Conservation (phyloP, 2,888 invertebrate genomes). For the Tupiocoris notatus region DNA sequence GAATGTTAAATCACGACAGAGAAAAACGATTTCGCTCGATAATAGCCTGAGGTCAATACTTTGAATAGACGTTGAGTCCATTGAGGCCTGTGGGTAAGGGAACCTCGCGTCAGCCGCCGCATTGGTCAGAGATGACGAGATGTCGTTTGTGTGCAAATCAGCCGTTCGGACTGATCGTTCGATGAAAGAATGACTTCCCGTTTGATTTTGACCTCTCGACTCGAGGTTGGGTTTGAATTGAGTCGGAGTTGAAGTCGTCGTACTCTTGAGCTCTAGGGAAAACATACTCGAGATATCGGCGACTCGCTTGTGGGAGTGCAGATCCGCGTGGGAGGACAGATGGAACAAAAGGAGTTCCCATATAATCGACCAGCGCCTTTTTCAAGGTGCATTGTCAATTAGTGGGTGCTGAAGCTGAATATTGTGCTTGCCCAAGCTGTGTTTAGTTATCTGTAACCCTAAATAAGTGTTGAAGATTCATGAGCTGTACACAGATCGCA, state of each 20-base stretch:
- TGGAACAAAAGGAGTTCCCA: conserved; percentile 16
- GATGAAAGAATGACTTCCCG: conserved; percentile 27
- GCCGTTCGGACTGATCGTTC: conserved; percentile 1
- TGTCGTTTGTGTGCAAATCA: conserved; percentile 31
- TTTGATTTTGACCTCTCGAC: conserved; percentile 8
- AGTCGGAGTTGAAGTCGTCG: neutral
- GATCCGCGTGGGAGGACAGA: conserved; percentile 15
- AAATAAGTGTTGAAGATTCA: too few species aligned
- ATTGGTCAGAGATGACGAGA: conserved; percentile 19
- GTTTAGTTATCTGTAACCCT: too few species aligned
- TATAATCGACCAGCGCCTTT: neutral
- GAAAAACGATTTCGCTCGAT: neutral
- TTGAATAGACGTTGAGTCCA: neutral
- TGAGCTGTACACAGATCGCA: too few species aligned
- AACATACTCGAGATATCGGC: neutral
- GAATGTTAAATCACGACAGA: neutral
- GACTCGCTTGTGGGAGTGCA: neutral
- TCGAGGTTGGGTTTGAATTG: neutral
- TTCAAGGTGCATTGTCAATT: neutral
- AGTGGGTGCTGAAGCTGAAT: neutral
- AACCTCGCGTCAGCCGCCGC: conserved; percentile 6
- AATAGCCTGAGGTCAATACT: neutral
- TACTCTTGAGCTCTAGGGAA: neutral
- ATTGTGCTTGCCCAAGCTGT: too few species aligned
- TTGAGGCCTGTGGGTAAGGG: neutral